phyloP scores from a whole-genome alignment of 1,140 invertebrate genomes.

The Drosophila serrata region DNA sequence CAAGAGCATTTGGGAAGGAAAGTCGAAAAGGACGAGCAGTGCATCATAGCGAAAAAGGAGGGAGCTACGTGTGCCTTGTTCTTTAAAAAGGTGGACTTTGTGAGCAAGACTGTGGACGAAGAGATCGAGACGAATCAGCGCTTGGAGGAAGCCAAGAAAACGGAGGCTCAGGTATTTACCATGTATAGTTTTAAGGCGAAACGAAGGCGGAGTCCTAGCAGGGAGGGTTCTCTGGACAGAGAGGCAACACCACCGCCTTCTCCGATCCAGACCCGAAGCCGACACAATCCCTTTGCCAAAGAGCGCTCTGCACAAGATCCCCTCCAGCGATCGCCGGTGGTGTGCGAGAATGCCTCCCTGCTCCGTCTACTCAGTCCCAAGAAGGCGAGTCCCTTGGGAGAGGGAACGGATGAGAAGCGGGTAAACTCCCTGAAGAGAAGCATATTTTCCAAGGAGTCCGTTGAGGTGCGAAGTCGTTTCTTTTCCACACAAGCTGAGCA shows the following conservation, averaged over 20 bases:
- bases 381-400: constrained; percentile 29
- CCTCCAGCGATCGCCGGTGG: constrained; percentile 31
- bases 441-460: constrained; percentile 62
- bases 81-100: constrained; percentile 78
- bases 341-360: constrained; percentile 71
- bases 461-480: constrained; percentile 73
- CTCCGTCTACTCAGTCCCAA: constrained; percentile 73
- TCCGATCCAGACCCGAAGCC: constrained; percentile 39
- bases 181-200: constrained; percentile 64
- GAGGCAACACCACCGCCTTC: constrained; percentile 52
- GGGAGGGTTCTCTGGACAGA: constrained; percentile 12
- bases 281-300: constrained; percentile 79
- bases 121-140: constrained; percentile 68
- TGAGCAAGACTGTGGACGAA: constrained; percentile 51
- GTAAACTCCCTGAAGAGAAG: constrained; percentile 58
- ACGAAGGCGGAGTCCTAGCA: constrained; percentile 53
- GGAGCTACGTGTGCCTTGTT: constrained; percentile 54
- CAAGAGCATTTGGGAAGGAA: constrained; percentile 76
- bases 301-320: constrained; percentile 14
- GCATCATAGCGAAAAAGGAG: background rate
- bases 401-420: constrained; percentile 11
- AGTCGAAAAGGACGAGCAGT: background rate
- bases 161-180: constrained; percentile 68
- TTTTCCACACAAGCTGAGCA: constrained; percentile 44
- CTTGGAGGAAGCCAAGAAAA: constrained; percentile 66